phyloP scores from a whole-genome alignment of 2,888 invertebrate species.

The Drosophila algonquin region DNA sequence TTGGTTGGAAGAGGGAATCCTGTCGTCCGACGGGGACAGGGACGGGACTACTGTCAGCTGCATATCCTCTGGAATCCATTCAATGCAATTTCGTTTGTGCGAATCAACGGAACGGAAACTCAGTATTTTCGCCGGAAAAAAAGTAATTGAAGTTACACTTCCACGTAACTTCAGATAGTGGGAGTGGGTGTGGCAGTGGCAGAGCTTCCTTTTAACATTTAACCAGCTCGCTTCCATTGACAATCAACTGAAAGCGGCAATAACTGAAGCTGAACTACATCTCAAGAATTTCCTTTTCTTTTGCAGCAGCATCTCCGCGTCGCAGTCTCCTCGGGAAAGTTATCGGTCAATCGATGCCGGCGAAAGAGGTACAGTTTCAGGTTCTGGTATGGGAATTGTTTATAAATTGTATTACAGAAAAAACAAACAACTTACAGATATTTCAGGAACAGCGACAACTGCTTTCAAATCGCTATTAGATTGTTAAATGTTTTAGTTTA shows the following conservation, averaged over 20 bases:
- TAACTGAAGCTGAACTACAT: neutral
- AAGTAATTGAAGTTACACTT: slow-evolving; percentile 45
- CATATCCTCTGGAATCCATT: slow-evolving; percentile 22
- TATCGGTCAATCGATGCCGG: too few species aligned
- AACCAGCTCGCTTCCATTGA: neutral
- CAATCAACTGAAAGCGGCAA: neutral
- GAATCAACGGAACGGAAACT: slow-evolving; percentile 32
- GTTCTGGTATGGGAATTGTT: too few species aligned
- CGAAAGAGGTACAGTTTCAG: too few species aligned
- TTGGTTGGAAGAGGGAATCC: slow-evolving; percentile 13
- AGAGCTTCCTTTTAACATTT: neutral
- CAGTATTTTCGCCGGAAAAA: slow-evolving; percentile 37
- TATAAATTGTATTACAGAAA: too few species aligned
- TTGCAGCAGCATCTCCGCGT: too few species aligned
- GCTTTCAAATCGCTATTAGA: neutral
- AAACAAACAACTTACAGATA: neutral
- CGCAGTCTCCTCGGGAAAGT: too few species aligned
- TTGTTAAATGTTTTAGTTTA: neutral
- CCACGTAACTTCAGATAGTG: neutral
- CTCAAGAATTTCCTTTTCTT: neutral
- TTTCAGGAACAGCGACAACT: neutral
- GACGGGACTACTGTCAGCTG: slow-evolving; percentile 12
- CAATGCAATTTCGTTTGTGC: slow-evolving; percentile 32
- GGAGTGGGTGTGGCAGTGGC: too few species aligned
- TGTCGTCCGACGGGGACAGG: too few species aligned